Conservation (phyloP, 2,113 vertebrate genomes). For the Prionailurus bengalensis region DNA sequence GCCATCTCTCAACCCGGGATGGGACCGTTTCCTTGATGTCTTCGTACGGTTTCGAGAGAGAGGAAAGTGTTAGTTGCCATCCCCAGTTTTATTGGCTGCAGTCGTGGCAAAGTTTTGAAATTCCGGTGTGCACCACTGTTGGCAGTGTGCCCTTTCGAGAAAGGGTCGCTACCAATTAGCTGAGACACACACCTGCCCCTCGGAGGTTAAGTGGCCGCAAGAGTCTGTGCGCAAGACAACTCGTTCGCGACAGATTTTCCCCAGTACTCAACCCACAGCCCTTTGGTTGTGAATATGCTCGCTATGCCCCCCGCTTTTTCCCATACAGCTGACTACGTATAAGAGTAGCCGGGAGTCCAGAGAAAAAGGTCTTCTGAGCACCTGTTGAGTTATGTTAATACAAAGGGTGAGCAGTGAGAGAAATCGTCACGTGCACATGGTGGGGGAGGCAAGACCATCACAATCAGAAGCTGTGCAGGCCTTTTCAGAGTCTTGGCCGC, state of each 20-base stretch:
- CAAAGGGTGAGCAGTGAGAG: not conserved
- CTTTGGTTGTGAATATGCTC: not conserved
- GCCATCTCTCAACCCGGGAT: not conserved
- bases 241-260: constrained; percentile 69
- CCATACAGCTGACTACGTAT: constrained; percentile 19
- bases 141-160: constrained; percentile 73
- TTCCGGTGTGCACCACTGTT: constrained; percentile 38
- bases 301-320: constrained; percentile 14
- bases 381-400: too few species aligned
- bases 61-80: constrained; percentile 78
- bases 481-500: too few species aligned
- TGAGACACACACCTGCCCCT: constrained; percentile 73
- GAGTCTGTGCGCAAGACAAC: constrained; percentile 48
- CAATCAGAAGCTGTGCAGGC: accelerated
- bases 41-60: constrained; percentile 79
- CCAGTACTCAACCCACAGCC: not conserved
- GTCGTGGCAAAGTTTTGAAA: constrained; percentile 81
- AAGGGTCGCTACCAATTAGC: constrained; percentile 79
- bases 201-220: constrained; percentile 78
- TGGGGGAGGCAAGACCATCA: not conserved
- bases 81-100: constrained; percentile 81
- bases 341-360: constrained; percentile 26
- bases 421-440: not conserved
- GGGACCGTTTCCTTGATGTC: constrained; percentile 65
- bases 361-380: not conserved